Evolutionary conservation across 2,888 invertebrate species (phyloP), one percentile per base, ranked within the genome.

Genomic region (Agrochola litura): DNA sequence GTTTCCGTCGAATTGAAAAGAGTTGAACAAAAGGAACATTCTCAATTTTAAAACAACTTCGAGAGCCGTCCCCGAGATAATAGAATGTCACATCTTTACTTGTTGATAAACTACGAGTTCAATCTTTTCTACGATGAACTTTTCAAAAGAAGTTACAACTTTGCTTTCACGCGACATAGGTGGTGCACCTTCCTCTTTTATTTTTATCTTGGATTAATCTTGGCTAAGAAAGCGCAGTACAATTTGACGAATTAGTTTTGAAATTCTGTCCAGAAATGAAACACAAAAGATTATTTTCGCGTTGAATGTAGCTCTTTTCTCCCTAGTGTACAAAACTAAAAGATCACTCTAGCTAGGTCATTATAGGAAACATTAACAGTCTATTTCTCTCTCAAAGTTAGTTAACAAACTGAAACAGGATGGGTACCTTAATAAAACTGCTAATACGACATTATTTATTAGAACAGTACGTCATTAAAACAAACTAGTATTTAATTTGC

Each of bases 1-100:
- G 79, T 79, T 73, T 83, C 79, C 86, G 64, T 73, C 43, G 74
- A 76, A 88, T 86, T 67, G 77, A 73, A 83, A 76, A 80, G 81
- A 81, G 70, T 76, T 78, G 86, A 81, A 71, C 75, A 64, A 58
- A 68, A 58, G n/a, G 73, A 79, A 76, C 78, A 77, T 82, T 86
- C 81, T 81, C 84, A 79, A 86, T 86, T 89, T 84, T 81, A 82
- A 81, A 84, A 78, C 76, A 84, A 82, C 79, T 79, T 73, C 76
- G 71, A 66, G 37, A 77, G 61, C 67, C n/a, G 78, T 77, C 65
- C 69, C 43, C 72, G 64, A 70, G 75, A 80, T 90, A 90, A 90
- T 84, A 85, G 83, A 85, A 88, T 83, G 86, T 88, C 86, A 86
- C 85, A 84, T 83, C 76, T 76, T 70, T 81, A 81, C 80, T 81